Percentiles rank a stretch among this genome's conserved stretches.
phyloP scores from a whole-genome alignment of 2,113 vertebrate species.

The Aspidoscelis tigris region DNA sequence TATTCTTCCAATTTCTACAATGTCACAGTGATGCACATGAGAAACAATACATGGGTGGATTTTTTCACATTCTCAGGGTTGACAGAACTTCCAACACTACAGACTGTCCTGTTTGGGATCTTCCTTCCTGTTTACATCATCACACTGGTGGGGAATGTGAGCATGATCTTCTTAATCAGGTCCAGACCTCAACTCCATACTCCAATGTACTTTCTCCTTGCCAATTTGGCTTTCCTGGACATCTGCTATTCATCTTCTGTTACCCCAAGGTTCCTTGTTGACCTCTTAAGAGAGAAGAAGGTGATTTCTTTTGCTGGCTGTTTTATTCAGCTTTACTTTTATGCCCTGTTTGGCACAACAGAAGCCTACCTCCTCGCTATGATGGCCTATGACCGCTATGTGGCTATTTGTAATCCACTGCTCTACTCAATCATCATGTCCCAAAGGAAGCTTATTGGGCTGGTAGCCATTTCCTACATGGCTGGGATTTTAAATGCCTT shows the following conservation, averaged over 20 bases:
- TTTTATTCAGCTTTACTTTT: conserved; percentile 32
- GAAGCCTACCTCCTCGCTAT: conserved; percentile 28
- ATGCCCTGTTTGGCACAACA: conserved; percentile 14
- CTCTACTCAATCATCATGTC: conserved; percentile 27
- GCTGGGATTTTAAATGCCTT: conserved; percentile 24
- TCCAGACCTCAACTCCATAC: conserved; percentile 18
- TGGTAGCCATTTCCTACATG: conserved; percentile 9
- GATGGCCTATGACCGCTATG: conserved; percentile 24
- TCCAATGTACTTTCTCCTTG: conserved; percentile 17
- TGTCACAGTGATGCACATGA: background rate
- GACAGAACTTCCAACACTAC: background rate
- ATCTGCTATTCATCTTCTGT: conserved; percentile 23
- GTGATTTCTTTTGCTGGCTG: conserved; percentile 33
- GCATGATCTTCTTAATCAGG: conserved; percentile 17
- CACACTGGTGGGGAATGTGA: conserved; percentile 3
- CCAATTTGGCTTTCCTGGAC: conserved; percentile 14
- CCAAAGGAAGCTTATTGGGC: background rate
- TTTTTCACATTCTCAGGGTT: conserved; percentile 36
- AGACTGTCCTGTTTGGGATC: background rate
- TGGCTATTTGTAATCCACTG: conserved; percentile 24
- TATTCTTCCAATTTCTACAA: background rate
- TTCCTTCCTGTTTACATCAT: background rate
- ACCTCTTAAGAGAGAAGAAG: conserved; percentile 8
- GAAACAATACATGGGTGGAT: conserved; percentile 12
- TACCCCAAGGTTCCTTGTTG: conserved; percentile 21